A percentile compares a stretch with the other conserved stretches of the same genome.
Evolutionary conservation across 2,797 vertebrate species (phyloP).

Genomic region (Diglossa cyanea): DNA sequence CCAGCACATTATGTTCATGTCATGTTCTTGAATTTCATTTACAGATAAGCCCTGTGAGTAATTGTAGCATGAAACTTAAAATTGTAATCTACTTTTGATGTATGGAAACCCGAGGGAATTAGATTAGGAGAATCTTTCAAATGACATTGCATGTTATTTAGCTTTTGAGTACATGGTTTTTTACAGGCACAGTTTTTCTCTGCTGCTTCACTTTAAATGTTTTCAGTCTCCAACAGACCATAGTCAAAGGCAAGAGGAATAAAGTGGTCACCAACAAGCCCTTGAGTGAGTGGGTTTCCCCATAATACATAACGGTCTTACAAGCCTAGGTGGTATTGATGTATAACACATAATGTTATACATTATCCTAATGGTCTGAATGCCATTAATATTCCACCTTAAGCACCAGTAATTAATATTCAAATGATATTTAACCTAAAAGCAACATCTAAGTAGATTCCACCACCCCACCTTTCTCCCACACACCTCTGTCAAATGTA

Average conservation of each 20-base stretch:
- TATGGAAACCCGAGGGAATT: conserved; percentile 51
- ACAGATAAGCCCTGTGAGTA: conserved; percentile 73
- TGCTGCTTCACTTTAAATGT: not conserved
- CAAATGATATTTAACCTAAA: not conserved
- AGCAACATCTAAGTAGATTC: not conserved
- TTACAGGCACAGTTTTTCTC: not conserved
- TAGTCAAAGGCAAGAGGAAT: not conserved
- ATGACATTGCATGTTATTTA: conserved; percentile 41
- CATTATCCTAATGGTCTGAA: conserved; percentile 1
- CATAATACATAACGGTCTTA: not conserved
- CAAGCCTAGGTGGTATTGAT: not conserved
- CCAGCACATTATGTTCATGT: conserved; percentile 62
- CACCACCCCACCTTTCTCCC: not conserved
- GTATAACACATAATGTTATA: not conserved
- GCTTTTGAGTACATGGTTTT: not conserved
- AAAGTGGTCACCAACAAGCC: not conserved
- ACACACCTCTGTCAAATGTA: not conserved
- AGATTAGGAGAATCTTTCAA: conserved; percentile 68
- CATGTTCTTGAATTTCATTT: conserved; percentile 71
- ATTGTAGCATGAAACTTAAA: conserved; percentile 63
- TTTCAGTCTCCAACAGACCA: not conserved
- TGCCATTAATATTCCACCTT: not conserved
- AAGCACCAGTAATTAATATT: not conserved
- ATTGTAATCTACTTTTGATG: conserved; percentile 59
- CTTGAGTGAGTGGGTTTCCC: not conserved